phyloP scores from a whole-genome alignment of 2,113 vertebrate genomes.

The Tetrax tetrax region DNA sequence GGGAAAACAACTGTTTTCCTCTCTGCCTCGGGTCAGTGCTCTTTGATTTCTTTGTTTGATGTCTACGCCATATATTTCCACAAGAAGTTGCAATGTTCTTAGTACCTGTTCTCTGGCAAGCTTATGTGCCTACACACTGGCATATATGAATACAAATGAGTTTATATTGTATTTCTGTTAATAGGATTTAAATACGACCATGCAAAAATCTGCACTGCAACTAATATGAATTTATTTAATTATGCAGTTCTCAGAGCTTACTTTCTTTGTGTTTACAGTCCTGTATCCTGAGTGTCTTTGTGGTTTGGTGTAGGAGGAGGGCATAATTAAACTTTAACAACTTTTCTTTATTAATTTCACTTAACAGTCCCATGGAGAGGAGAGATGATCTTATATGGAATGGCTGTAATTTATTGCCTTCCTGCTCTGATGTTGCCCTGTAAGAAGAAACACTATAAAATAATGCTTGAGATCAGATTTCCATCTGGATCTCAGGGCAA shows the following conservation, averaged over 20 bases:
- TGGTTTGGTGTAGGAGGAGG: background rate
- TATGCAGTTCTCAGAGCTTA: background rate
- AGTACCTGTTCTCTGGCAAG: background rate
- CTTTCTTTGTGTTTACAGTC: background rate
- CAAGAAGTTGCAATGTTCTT: background rate
- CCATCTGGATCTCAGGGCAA: background rate
- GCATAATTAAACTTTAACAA: conserved; percentile 2
- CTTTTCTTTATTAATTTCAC: conserved; percentile 3
- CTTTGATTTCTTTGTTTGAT: background rate
- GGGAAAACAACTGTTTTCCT: background rate
- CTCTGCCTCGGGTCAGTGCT: background rate
- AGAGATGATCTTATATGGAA: background rate
- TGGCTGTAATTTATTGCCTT: background rate
- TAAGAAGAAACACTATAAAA: background rate
- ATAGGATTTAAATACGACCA: background rate
- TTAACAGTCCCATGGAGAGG: background rate
- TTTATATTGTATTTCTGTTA: conserved; percentile 4
- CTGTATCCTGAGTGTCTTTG: background rate
- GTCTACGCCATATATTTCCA: background rate
- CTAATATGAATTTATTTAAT: background rate
- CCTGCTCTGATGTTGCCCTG: background rate
- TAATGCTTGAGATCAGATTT: background rate
- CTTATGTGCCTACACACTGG: background rate
- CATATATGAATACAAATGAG: conserved; percentile 38
- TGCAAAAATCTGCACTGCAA: background rate